Evolutionary conservation across 1,140 invertebrate genomes (phyloP).

Genomic region (Drosophila pectinifera): DNA sequence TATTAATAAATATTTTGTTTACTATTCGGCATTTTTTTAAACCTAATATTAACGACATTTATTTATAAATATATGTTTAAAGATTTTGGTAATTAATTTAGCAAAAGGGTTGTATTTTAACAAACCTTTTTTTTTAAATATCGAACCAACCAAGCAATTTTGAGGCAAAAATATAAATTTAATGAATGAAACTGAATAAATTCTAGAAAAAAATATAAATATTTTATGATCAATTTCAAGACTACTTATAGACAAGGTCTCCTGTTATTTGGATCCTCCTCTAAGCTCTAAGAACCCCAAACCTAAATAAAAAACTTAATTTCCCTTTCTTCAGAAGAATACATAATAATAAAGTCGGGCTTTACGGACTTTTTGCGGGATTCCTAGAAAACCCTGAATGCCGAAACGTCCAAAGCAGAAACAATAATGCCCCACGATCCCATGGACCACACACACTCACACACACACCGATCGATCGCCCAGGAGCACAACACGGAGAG

Average conservation of each 20-base stretch:
- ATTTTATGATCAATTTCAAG: not conserved
- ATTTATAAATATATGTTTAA: no score
- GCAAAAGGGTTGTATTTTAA: no score
- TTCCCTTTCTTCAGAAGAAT: slow-evolving; percentile 49
- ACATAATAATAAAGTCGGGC: slow-evolving; percentile 40
- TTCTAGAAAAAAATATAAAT: no score
- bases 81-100: no score
- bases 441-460: slow-evolving; percentile 62
- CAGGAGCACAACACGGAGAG: slow-evolving; percentile 50
- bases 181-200: no score
- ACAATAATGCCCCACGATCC: slow-evolving; percentile 48
- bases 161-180: no score
- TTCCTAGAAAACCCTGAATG: slow-evolving; percentile 64
- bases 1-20: no score
- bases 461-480: slow-evolving; percentile 54
- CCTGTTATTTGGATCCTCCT: not conserved
- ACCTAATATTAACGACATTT: no score
- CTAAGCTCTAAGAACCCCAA: not conserved
- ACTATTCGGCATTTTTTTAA: no score
- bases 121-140: no score
- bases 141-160: no score
- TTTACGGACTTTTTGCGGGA: slow-evolving; percentile 54
- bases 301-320: slow-evolving; percentile 13
- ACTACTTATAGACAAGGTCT: not conserved
- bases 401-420: slow-evolving; percentile 13